Evolutionary conservation across 2,888 invertebrate genomes (phyloP).

Genomic region (Acheta domesticus): DNA sequence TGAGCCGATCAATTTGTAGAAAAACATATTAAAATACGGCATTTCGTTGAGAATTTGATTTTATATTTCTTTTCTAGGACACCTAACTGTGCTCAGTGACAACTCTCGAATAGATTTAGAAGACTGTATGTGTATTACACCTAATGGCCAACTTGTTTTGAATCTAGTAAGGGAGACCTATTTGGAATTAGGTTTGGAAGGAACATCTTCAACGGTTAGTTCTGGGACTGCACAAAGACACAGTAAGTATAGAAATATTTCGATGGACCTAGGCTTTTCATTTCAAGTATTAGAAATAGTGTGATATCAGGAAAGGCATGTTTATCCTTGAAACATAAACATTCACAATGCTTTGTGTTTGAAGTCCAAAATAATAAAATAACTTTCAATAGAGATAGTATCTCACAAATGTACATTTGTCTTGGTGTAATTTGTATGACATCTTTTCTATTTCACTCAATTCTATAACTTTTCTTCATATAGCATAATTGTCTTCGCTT

Average conservation of each 20-base stretch:
- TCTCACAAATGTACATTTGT: too few relatives aligned
- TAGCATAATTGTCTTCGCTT: too few relatives aligned
- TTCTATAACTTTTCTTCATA: too few relatives aligned
- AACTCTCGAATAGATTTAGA: constrained; percentile 53
- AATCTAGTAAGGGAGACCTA: constrained; percentile 52
- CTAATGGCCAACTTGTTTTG: constrained; percentile 53
- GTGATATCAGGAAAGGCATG: too few relatives aligned
- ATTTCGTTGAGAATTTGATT: background rate
- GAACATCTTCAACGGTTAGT: constrained; percentile 48
- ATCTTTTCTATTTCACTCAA: too few relatives aligned
- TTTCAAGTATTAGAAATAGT: too few relatives aligned
- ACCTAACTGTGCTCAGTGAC: constrained; percentile 51
- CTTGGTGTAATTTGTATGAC: too few relatives aligned
- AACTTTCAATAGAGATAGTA: too few relatives aligned
- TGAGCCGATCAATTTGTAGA: constrained; percentile 40
- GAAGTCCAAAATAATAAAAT: too few relatives aligned
- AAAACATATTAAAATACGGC: background rate
- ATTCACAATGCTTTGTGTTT: too few relatives aligned
- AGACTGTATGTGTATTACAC: constrained; percentile 52
- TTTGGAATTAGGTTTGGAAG: constrained; percentile 55
- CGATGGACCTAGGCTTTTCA: too few relatives aligned
- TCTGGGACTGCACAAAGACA: background rate
- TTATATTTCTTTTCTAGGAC: constrained; percentile 44
- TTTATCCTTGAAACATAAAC: too few relatives aligned
- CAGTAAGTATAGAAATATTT: constrained; percentile 47